Conservation (phyloP, 1,140 invertebrate species). For the Macrobrachium rosenbergii region DNA sequence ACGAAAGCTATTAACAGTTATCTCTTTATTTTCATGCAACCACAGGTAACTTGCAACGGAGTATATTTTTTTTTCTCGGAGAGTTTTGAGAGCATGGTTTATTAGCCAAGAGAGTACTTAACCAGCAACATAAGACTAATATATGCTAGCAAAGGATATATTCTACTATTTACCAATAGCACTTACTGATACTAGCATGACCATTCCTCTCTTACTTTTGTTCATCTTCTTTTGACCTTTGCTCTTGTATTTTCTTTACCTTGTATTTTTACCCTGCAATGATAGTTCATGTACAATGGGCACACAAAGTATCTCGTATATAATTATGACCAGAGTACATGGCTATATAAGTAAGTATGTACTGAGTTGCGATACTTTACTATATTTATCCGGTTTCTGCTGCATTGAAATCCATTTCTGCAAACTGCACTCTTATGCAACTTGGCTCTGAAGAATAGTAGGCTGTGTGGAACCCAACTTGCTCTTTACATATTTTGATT, state of each 20-base stretch:
- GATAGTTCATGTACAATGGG: background rate
- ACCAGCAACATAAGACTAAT: no score
- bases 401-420: background rate
- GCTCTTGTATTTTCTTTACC: background rate
- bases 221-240: constrained; percentile 1
- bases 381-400: no score
- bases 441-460: no score
- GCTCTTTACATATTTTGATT: no score
- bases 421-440: no score
- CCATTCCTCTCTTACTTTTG: background rate
- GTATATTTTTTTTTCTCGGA: constrained; percentile 19
- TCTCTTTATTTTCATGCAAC: constrained; percentile 58
- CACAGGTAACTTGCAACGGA: constrained; percentile 60
- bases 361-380: no score
- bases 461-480: no score
- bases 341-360: no score
- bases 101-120: background rate
- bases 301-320: background rate
- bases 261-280: background rate
- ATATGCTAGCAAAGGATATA: constrained; percentile 20
- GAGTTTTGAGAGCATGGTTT: constrained; percentile 32
- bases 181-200: constrained; percentile 37
- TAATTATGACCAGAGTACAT: background rate
- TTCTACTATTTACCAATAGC: constrained; percentile 29
- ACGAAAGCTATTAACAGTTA: constrained; percentile 12